A percentile compares a stretch with the other conserved stretches of the same genome.
Evolutionary conservation across 1,140 invertebrate species (phyloP).

Genomic region (Orchesella cincta): DNA sequence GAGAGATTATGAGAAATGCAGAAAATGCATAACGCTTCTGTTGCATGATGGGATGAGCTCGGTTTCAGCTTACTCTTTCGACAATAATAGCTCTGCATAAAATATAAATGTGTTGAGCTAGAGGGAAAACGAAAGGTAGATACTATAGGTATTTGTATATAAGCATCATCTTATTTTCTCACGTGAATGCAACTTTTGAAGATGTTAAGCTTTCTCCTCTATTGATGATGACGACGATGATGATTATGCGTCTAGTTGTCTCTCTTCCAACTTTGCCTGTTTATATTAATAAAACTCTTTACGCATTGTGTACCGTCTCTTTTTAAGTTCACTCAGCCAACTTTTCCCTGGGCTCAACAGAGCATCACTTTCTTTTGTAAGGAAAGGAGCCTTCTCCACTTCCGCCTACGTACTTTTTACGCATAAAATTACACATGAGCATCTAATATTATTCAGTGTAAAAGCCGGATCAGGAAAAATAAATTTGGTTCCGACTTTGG

Average conservation of each 20-base stretch:
- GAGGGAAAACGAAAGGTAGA: too few species aligned
- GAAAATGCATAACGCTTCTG: too few species aligned
- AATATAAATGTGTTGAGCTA: too few species aligned
- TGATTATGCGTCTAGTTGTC: not conserved
- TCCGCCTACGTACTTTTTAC: constrained; percentile 1
- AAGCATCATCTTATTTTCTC: constrained; percentile 6
- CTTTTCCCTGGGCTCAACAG: not conserved
- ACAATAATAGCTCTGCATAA: too few species aligned
- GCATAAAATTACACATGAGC: not conserved
- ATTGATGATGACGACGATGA: constrained; percentile 1
- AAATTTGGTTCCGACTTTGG: constrained; percentile 8
- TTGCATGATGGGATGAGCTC: too few species aligned
- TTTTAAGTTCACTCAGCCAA: not conserved
- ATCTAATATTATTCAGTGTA: constrained; percentile 11
- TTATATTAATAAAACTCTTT: not conserved
- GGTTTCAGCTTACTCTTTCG: too few species aligned
- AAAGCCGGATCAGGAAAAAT: constrained; percentile 28
- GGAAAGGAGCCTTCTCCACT: not conserved
- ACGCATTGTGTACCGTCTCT: not conserved
- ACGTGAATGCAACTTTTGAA: not conserved
- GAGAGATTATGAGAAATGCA: too few species aligned
- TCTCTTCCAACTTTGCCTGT: not conserved
- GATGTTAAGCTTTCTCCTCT: not conserved
- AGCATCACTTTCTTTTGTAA: constrained; percentile 3
- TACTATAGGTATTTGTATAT: not conserved